Evolutionary conservation across 2,797 vertebrate genomes (phyloP), one percentile per base, ranked within the genome.

Genomic region (Ciconia nigra): DNA sequence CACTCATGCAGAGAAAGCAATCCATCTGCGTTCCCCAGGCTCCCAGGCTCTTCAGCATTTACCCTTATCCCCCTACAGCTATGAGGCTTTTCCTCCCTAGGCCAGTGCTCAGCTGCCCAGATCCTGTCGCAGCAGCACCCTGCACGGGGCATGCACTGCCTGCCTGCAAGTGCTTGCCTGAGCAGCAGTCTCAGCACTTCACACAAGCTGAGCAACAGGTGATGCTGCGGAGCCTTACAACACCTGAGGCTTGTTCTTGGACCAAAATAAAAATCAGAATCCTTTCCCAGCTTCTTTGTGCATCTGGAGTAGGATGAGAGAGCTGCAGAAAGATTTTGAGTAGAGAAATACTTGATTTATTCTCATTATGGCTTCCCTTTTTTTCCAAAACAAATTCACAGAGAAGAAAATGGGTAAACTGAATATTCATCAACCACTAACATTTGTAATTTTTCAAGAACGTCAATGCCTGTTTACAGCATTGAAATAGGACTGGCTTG

Each of bases 61-160:
- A 14, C 2, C 17, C 13, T 46, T 31, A 7, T 10, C 5, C 11
- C 25, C 5, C 11, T 17, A 3, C 24, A 37, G 42, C 65, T 17
- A 6, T 0, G 42, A 72, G 42, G 8, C 2, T 1, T 14, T 49
- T 89, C 37, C 22, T 49, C 26, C 21, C 41, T 13, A 37, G 22
- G 13, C 13, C 22, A 44, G 11, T 5, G 37, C 46, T 57, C 58
- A 33, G 41, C 41, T 46, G 49, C 42, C n/a, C 6, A 4, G 47
- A 57, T n/a, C 17, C 54, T 63, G 52, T 2, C 2, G 3, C 29
- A 39, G 62, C 54, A 85, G 39, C 14, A 31, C 2, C 42, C 65
- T 41, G 52, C 28, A 20, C 0, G 0, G 8, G 24, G 5, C 35
- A 28, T 0, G 9, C 9, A 1, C 18, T 59, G 54, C 46, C 67